phyloP scores from a whole-genome alignment of 2,888 invertebrate genomes.

The Tolmerus cingulatus region DNA sequence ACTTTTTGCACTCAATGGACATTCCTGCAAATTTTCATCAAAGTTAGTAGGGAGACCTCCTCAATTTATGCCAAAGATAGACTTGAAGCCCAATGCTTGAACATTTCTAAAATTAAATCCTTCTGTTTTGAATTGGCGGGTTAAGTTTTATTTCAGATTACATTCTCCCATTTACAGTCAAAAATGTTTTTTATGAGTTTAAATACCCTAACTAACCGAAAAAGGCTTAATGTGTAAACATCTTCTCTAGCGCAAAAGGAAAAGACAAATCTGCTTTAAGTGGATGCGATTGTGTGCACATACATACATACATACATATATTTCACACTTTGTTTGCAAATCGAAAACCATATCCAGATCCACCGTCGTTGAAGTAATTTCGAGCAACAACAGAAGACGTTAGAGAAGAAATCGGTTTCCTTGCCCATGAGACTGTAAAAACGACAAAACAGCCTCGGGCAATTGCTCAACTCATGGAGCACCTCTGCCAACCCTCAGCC shows the following conservation, averaged over 20 bases:
- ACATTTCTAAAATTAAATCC: no score
- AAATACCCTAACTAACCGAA: neutral
- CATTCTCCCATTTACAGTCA: no score
- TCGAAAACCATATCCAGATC: neutral
- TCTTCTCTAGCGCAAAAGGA: neutral
- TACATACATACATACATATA: no score
- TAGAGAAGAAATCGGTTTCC: neutral
- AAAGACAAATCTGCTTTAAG: neutral
- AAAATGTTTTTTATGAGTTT: neutral
- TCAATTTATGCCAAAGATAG: no score
- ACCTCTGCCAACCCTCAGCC: neutral
- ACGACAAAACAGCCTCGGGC: neutral
- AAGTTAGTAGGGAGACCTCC: no score
- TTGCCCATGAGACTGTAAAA: neutral
- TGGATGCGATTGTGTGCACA: no score
- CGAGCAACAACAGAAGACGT: neutral
- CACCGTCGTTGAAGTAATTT: neutral
- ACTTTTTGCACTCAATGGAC: no score
- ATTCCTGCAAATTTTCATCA: no score
- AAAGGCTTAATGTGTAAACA: neutral
- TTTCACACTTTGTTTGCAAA: neutral
- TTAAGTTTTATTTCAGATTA: no score
- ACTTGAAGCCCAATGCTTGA: no score
- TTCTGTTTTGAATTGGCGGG: no score
- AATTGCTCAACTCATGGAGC: neutral